These are phyloP conservation scores for Sepioteuthis lessoniana DNA, from an alignment of 2,888 invertebrate species.

Conservation along the genomic window DNA sequence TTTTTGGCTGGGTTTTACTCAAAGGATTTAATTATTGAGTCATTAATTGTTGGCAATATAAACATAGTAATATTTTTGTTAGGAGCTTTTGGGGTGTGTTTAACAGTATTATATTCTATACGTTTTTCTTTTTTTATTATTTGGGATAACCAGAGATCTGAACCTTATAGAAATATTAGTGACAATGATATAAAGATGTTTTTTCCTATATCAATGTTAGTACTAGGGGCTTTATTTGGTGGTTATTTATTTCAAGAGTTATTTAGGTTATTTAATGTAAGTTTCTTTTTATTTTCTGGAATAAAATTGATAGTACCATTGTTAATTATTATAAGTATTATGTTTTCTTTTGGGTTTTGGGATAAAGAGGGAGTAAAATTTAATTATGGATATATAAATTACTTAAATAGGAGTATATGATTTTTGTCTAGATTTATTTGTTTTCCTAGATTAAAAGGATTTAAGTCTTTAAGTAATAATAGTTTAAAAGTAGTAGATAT, in stretches of 20 bases:
- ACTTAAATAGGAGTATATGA: slow-evolving; percentile 47
- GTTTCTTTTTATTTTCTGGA: neutral
- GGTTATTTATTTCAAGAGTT: slow-evolving; percentile 24
- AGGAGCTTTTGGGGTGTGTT: slow-evolving; percentile 47
- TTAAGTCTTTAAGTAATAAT: slow-evolving; percentile 42
- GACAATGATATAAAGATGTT: slow-evolving; percentile 44
- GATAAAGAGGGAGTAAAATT: neutral
- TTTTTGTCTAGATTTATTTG: slow-evolving; percentile 46
- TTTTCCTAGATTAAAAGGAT: neutral
- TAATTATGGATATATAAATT: neutral
- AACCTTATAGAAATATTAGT: neutral
- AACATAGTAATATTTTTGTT: slow-evolving; percentile 2
- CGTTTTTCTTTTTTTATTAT: slow-evolving; percentile 50
- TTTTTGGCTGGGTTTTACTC: slow-evolving; percentile 69
- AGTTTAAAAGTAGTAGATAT: slow-evolving; percentile 54
- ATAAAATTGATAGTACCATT: neutral
- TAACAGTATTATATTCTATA: slow-evolving; percentile 50
- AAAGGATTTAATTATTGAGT: slow-evolving; percentile 67
- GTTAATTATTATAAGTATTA: neutral
- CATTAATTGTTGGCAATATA: slow-evolving; percentile 38
- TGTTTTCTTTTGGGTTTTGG: neutral
- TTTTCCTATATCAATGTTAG: slow-evolving; percentile 42
- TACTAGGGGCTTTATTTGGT: neutral
- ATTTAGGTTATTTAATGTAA: neutral
- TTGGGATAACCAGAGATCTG: neutral